Conservation (phyloP, 2,888 invertebrate genomes). For the Spodoptera picta region DNA sequence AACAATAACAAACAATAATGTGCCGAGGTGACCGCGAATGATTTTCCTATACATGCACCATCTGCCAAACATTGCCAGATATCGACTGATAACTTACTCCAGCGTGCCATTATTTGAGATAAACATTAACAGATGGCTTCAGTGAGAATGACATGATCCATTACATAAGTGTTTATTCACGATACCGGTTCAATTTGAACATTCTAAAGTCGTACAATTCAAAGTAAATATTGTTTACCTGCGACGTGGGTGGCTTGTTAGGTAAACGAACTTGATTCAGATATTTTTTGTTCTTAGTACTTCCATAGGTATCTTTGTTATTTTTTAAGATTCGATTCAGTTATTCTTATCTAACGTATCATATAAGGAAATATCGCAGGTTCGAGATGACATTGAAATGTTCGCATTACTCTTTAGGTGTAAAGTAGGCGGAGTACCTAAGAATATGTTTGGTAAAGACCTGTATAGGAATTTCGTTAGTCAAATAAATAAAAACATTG, state of each 20-base stretch:
- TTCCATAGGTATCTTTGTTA: conserved; percentile 4
- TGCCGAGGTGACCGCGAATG: conserved; percentile 62
- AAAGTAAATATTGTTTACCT: conserved; percentile 54
- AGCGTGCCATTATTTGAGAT: conserved; percentile 78
- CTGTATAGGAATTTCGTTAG: too few species aligned
- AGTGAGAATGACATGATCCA: conserved; percentile 64
- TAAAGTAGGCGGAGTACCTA: neutral
- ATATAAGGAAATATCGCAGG: neutral
- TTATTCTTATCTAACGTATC: conserved; percentile 1
- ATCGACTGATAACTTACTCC: conserved; percentile 77
- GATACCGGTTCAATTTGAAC: conserved; percentile 65
- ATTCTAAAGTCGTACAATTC: conserved; percentile 54
- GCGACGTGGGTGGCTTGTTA: conserved; percentile 52
- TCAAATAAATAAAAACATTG: too few species aligned
- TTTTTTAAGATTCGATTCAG: neutral
- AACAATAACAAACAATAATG: conserved; percentile 62
- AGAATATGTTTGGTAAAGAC: too few species aligned
- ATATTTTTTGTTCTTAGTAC: conserved; percentile 27
- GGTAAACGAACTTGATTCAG: conserved; percentile 57
- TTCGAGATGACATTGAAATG: conserved; percentile 16
- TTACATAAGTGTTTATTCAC: conserved; percentile 70
- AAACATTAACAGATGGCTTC: conserved; percentile 81
- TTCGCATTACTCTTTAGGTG: neutral
- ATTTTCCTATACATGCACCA: conserved; percentile 68
- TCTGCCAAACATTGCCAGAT: conserved; percentile 76